Conservation (phyloP, 1,140 invertebrate genomes). For the Apis dorsata region DNA sequence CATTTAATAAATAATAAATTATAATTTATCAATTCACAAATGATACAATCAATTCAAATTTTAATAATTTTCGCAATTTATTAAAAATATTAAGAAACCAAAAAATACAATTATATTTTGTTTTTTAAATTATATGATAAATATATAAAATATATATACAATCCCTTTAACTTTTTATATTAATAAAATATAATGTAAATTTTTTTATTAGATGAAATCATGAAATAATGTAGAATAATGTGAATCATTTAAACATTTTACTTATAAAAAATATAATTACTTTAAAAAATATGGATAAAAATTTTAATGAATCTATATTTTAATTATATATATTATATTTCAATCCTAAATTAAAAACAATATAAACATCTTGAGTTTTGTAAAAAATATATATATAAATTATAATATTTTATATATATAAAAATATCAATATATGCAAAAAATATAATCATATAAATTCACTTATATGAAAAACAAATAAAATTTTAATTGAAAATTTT, state of each 20-base stretch:
- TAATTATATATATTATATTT: neutral
- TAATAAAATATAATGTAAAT: too few species aligned
- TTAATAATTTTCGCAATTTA: constrained; percentile 13
- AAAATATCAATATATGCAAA: neutral
- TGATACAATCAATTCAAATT: neutral
- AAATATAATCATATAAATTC: neutral
- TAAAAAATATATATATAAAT: neutral
- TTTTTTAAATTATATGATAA: neutral
- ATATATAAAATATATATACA: neutral
- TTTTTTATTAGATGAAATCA: too few species aligned
- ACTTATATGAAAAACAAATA: neutral
- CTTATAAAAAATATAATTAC: too few species aligned
- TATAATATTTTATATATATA: neutral
- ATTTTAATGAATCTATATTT: neutral
- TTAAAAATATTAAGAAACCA: neutral
- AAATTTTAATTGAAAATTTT: constrained; percentile 2
- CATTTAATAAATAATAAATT: neutral
- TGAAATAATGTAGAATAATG: neutral
- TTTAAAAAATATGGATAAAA: neutral
- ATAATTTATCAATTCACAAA: neutral
- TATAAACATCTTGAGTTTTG: neutral
- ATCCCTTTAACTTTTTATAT: too few species aligned
- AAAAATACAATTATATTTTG: neutral
- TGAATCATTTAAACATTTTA: neutral
- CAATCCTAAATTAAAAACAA: constrained; percentile 18